Base-by-base conservation (phyloP, 2,797 vertebrate species). In the Scolopax bukidnonensis region DNA sequence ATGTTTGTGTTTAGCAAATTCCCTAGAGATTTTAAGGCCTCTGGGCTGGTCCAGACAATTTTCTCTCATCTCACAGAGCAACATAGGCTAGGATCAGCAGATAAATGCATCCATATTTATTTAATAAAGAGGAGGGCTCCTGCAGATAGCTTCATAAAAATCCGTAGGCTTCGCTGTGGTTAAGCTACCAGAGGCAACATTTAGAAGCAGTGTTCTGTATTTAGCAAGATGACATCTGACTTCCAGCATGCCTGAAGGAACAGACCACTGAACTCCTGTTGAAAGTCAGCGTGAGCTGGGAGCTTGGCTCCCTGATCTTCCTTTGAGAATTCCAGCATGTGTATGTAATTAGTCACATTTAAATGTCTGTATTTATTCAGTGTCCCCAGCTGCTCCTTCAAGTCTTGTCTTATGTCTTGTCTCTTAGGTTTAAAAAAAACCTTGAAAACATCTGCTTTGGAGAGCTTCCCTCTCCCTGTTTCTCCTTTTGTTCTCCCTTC, bases 161-260 rank as follows among this genome's bases (percentile, higher is more conserved):
- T 87, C 63, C 1, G 1, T 53, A 48, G 43, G 38, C 74, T 93
- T 93, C 4, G 1, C 81, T 87, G 70, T 71, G 81, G 92, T 91
- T 90, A 90, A 70, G 73, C 86, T 74, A 56, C 68, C n/a, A 89
- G 70, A 89, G 64, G 43, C 82, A 89, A 64, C 75, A 48, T 92
- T 96, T 95, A 89, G 93, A 93, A 91, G 90, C 81, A 51, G 71
- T 61, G 86, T 93, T 96, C 96, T 93, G 84, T 97, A 95, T 97
- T 97, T 97, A 97, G 95, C 82, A 94, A 64, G 84, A 93, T 97
- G 95, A 96, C 95, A 94, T 97, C 96, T 96, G 94, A 80, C 92
- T 94, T 77, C 75, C 65, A 86, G 89, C 81, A 92, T 92, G 92
- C 93, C 79, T 88, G 86, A 83, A 93, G 94, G 87, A 93, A 64